These are phyloP conservation scores for Okapia johnstoni DNA, from an alignment of 2,113 vertebrate species.

Conservation along the genomic window DNA sequence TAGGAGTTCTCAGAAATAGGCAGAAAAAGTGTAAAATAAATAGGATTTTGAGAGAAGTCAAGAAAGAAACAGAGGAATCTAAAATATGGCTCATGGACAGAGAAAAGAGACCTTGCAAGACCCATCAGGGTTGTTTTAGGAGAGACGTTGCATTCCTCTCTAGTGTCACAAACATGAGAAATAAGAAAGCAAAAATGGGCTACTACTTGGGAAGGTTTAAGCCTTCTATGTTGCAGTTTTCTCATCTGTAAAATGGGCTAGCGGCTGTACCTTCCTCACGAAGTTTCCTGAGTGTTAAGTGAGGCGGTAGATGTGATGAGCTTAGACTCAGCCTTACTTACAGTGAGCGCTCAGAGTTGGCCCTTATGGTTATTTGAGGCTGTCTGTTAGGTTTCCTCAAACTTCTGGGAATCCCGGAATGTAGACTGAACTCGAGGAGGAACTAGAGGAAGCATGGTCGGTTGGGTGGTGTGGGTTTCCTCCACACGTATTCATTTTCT, in stretches of 20 bases:
- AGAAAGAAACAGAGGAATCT: not conserved
- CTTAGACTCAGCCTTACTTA: too few relatives aligned
- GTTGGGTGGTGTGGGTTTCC: not conserved
- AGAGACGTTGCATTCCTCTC: not conserved
- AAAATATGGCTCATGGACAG: too few relatives aligned
- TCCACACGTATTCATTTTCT: not conserved
- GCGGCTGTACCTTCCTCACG: accelerated
- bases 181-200: not conserved
- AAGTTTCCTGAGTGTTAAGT: not conserved
- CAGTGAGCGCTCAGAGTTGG: not conserved
- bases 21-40: not conserved
- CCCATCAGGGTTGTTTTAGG: not conserved
- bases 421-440: too few relatives aligned
- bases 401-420: not conserved
- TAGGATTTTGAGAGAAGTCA: not conserved
- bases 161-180: too few relatives aligned
- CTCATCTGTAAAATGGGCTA: not conserved
- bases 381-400: not conserved
- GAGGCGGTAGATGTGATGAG: not conserved
- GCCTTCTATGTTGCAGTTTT: not conserved
- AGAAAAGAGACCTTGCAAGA: not conserved
- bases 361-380: not conserved
- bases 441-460: accelerated
- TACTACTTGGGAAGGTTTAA: not conserved
- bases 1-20: not conserved